phyloP scores from a whole-genome alignment of 1,140 invertebrate genomes.

The Liolophura sinensis region DNA sequence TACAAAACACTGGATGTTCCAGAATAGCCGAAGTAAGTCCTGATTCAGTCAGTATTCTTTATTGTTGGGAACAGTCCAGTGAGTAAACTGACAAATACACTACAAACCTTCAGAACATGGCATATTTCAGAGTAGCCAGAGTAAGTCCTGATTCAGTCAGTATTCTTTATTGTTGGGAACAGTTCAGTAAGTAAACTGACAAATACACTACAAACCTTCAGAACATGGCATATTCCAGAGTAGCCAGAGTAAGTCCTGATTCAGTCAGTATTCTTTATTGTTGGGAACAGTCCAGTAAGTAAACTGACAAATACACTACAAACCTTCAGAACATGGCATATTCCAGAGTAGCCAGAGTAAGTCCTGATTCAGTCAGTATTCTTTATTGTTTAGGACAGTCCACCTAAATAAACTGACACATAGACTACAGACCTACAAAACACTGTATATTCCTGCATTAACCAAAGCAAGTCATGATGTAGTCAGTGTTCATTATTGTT shows the following conservation, averaged over 20 bases:
- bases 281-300: background rate
- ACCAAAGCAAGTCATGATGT: conserved; percentile 62
- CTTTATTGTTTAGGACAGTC: background rate
- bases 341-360: background rate
- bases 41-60: conserved; percentile 3
- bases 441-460: conserved; percentile 61
- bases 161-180: background rate
- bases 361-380: no score
- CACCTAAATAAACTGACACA: no score
- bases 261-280: conserved; percentile 4
- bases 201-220: conserved; percentile 51
- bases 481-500: conserved; percentile 2
- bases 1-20: conserved; percentile 61
- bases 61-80: background rate
- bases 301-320: background rate
- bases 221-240: conserved; percentile 61
- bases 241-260: conserved; percentile 43
- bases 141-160: background rate
- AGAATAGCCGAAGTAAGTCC: conserved; percentile 61
- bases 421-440: conserved; percentile 52
- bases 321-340: background rate
- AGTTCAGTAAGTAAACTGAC: background rate
- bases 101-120: background rate
- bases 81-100: background rate
- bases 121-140: background rate